Conservation (phyloP, 2,113 vertebrate species). For the Callorhinus ursinus region DNA sequence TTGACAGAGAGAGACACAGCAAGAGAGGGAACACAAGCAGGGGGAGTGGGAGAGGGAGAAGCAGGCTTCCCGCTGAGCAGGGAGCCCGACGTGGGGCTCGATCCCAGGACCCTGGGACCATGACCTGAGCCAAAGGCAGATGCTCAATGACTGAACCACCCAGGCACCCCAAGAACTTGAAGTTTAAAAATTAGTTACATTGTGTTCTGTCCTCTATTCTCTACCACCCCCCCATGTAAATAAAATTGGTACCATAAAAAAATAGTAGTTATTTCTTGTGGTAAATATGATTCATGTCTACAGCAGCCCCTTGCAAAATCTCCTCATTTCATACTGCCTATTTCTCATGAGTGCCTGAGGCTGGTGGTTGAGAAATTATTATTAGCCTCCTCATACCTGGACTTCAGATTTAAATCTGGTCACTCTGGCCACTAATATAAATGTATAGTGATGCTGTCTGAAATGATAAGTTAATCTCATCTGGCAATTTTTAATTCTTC, state of each 20-base stretch:
- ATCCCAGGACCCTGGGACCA: too few species aligned
- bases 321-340: background rate
- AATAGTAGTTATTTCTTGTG: background rate
- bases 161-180: background rate
- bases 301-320: background rate
- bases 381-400: background rate
- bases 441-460: background rate
- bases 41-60: too few species aligned
- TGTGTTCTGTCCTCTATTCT: background rate
- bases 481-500: background rate
- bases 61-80: too few species aligned
- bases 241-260: background rate
- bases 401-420: background rate
- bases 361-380: conserved; percentile 20
- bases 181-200: background rate
- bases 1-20: too few species aligned
- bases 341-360: conserved; percentile 7
- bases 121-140: too few species aligned
- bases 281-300: background rate
- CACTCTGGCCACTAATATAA: background rate
- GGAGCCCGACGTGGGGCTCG: too few species aligned
- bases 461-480: background rate
- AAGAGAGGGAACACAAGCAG: too few species aligned
- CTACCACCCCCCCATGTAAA: background rate
- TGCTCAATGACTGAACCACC: too few species aligned